A percentile compares a stretch with the other conserved stretches of the same genome.
Conservation (phyloP, 2,113 vertebrate genomes). For the Atlantisia rogersi region DNA sequence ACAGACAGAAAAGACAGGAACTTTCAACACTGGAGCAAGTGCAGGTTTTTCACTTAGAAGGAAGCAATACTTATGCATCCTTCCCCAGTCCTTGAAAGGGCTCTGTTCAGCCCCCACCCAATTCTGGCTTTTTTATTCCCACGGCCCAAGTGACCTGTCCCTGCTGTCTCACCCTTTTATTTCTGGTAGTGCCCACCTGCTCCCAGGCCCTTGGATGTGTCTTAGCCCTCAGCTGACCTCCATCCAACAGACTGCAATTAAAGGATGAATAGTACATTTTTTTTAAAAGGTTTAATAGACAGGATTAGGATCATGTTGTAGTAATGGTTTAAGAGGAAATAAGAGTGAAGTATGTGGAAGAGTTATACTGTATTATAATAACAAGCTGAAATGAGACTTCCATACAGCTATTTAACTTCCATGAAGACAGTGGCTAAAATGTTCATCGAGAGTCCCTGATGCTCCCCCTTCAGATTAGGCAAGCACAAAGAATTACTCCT, state of each 20-base stretch:
- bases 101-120: background rate
- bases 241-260: too few species aligned
- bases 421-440: background rate
- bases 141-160: background rate
- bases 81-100: background rate
- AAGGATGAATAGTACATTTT: too few species aligned
- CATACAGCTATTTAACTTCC: background rate
- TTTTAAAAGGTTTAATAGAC: too few species aligned
- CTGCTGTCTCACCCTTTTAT: background rate
- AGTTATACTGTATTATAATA: background rate
- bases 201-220: background rate
- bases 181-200: background rate
- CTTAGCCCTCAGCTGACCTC: too few species aligned
- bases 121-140: background rate
- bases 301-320: background rate
- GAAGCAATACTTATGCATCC: background rate
- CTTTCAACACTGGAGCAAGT: background rate
- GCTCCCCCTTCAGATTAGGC: background rate
- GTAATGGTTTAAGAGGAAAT: background rate
- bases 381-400: background rate
- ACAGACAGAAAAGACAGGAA: background rate
- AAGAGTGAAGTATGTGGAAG: background rate
- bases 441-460: background rate
- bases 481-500: background rate
- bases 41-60: background rate